A percentile compares a stretch with the other conserved stretches of the same genome.
Conservation (phyloP, 2,113 vertebrate species). For the Cavia porcellus region DNA sequence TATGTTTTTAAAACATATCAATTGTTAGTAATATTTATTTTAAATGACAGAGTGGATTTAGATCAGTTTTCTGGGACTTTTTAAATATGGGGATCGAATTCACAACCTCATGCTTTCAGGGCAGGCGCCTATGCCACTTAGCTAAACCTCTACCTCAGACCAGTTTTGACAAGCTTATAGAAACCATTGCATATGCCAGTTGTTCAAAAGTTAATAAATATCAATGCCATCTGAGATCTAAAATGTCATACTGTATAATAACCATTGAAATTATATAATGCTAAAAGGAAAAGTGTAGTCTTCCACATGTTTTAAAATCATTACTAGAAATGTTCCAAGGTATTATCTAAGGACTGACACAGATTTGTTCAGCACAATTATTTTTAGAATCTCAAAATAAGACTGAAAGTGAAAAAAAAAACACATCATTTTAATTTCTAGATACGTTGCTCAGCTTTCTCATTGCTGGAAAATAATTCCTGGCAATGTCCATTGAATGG, state of each 20-base stretch:
- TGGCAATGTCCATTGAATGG: background rate
- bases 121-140: no score
- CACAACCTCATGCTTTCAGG: no score
- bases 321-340: background rate
- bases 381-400: background rate
- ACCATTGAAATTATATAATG: background rate
- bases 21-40: background rate
- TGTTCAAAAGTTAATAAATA: slow-evolving; percentile 20
- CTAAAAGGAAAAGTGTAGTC: background rate
- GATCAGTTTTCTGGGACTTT: no score
- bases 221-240: background rate
- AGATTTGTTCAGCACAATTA: background rate
- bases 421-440: background rate
- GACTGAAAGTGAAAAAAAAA: background rate
- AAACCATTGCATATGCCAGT: background rate
- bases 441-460: background rate
- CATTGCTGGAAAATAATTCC: background rate
- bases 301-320: background rate
- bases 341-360: background rate
- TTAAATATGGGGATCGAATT: no score
- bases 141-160: background rate
- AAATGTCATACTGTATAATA: background rate
- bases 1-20: background rate
- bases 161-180: background rate
- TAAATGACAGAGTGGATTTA: background rate